phyloP scores from a whole-genome alignment of 2,113 vertebrate genomes.

The Grammomys dolichurus region DNA sequence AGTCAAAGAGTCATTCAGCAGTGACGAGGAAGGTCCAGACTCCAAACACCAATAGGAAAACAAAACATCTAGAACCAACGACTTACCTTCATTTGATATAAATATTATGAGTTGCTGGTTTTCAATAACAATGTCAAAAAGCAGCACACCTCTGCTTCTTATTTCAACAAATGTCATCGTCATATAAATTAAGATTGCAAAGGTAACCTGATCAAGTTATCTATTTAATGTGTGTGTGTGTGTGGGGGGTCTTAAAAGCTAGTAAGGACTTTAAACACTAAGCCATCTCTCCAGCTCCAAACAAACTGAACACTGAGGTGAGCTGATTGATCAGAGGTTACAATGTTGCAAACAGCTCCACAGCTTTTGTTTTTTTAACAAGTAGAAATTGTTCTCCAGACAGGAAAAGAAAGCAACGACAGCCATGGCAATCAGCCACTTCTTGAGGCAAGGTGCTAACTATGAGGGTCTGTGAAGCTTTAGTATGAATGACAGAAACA shows the following conservation, averaged over 20 bases:
- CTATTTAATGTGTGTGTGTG: background rate
- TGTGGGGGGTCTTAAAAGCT: background rate
- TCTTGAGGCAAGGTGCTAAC: background rate
- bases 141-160: slow-evolving; percentile 8
- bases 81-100: slow-evolving; percentile 16
- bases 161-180: slow-evolving; percentile 29
- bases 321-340: slow-evolving; percentile 33
- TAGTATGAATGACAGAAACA: background rate
- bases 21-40: slow-evolving; percentile 2
- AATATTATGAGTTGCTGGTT: slow-evolving; percentile 47
- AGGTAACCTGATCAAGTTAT: background rate
- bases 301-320: slow-evolving; percentile 30
- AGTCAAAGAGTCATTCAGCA: background rate
- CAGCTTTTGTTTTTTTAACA: background rate
- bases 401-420: slow-evolving; percentile 15
- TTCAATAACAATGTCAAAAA: slow-evolving; percentile 33
- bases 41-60: slow-evolving; percentile 59
- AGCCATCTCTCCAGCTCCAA: background rate
- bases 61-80: slow-evolving; percentile 57
- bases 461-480: slow-evolving; percentile 12
- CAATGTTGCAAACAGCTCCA: background rate
- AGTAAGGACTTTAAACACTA: background rate
- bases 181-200: slow-evolving; percentile 41
- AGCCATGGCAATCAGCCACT: background rate
- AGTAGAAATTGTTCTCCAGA: slow-evolving; percentile 23